Evolutionary conservation across 2,888 invertebrate genomes (phyloP), one percentile per base, ranked within the genome.

Genomic region (Synanthedon myopaeformis): DNA sequence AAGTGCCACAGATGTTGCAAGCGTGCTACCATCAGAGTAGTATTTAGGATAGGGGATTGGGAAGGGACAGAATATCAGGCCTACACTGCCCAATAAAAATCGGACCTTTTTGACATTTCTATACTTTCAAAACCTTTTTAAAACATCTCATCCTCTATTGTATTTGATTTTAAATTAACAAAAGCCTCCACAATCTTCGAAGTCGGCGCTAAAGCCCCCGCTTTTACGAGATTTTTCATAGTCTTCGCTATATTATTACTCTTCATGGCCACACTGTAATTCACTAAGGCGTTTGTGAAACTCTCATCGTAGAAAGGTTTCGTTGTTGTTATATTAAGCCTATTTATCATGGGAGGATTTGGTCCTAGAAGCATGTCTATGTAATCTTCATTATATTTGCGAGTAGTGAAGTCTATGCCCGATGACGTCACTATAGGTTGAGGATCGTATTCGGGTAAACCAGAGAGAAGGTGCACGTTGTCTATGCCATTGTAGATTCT

Each of bases 361-460:
- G 84, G 79, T 0, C 85, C 85, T 0, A 86, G 50, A 0, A 82
- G n/a, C 0, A 58, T 62, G 0, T 76, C 69, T 0, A 82, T 70
- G 4, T 81, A 84, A 0, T 67, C 54, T 1, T 73, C 70, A 10
- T 79, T 66, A 13, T 82, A 78, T 0, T 51, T 50, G 19, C 65
- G 67, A 51, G 76, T 67, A 0, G 85, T 85, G 53, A 75, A 86
- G 45, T 86, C 86, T 2, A 85, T 79, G 0, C 84, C 83, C 0
- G 65, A 65, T 0, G 58, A 55, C 0, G 75, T 73, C 0, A 76
- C 52, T 0, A 69, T 55, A 0, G 85, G 85, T 0, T 56, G 55
- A 0, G 80, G 79, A 0, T 56, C 54, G 64, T 80, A 84, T 11
- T 70, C 66, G 0, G 79, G 80, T 0, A 66, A 35, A 1, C 55